Base-by-base conservation (phyloP, 2,113 vertebrate genomes). In the Crotalus tigris region DNA sequence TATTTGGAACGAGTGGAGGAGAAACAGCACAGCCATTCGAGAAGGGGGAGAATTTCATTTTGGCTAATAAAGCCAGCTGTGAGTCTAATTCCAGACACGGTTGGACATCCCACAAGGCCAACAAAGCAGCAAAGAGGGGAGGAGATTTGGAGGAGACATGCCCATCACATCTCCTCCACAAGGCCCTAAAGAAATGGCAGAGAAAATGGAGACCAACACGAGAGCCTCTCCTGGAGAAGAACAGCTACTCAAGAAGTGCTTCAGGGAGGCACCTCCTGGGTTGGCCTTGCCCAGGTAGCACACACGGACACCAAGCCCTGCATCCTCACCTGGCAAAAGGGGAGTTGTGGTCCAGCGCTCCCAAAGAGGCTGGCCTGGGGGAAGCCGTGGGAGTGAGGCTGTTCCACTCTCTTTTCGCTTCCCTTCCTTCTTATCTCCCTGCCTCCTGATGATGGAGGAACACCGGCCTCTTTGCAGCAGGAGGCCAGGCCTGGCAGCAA, bases 11-110 rank as follows among this genome's bases (percentile, higher is more conserved):
- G 29, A 58, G 55, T 12, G 59, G 51, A 94, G 58, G 57, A 85
- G 93, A 95, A 95, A 53, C 1, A 0, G 49, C 92, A 39, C 33
- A 89, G 51, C 0, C 75, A 55, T 54, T 69, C 91, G 95, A 58
- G 95, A 10, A 6, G 0, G 26, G 89, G 7, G 26, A 55, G 33
- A 8, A 6, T 0, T 6, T 3, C 0, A 4, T 19, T 53, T 92
- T 24, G 46, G 85, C n/a, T 88, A 64, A 91, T 29, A 69, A 61
- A 7, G 11, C 0, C 19, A 75, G 0, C 5, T 3, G 12, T 24
- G 6, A 64, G 29, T 11, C 85, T 5, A 11, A 15, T 9, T 51
- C 0, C 0, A 17, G 57, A 10, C 49, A 29, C 0, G 21, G 2
- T 13, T 58, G 23, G 23, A 44, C 86, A 4, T 17, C 24, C 44